phyloP scores from a whole-genome alignment of 2,113 vertebrate genomes.

The Petrocephalus zakoni region DNA sequence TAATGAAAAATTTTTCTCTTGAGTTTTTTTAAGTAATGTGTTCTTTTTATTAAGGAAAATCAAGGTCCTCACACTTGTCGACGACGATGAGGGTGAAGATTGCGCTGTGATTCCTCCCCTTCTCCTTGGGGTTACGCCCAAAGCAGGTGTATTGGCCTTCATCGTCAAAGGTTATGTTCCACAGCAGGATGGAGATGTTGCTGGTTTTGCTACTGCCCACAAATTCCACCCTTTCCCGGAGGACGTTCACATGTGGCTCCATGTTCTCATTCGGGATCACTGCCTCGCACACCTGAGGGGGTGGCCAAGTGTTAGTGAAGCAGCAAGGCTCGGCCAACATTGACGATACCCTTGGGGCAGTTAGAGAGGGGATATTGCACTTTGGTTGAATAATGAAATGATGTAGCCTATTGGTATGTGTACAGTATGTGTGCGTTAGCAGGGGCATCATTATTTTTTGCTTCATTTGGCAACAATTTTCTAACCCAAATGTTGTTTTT shows the following conservation, averaged over 20 bases:
- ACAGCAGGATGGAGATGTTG: slow-evolving; percentile 79
- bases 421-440: neutral
- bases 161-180: slow-evolving; percentile 79
- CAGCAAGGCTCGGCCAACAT: neutral
- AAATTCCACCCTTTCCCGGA: slow-evolving; percentile 64
- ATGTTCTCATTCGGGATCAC: slow-evolving; percentile 49
- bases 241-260: slow-evolving; percentile 40
- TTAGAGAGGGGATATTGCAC: neutral
- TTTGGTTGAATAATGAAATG: neutral
- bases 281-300: slow-evolving; percentile 62
- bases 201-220: slow-evolving; percentile 64
- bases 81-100: slow-evolving; percentile 77
- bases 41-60: slow-evolving; percentile 6
- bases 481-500: neutral
- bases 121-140: slow-evolving; percentile 84
- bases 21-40: neutral
- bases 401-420: neutral
- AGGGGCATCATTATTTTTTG: neutral
- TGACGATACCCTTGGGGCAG: neutral
- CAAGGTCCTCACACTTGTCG: slow-evolving; percentile 69
- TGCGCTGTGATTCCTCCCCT: slow-evolving; percentile 65
- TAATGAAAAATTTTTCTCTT: neutral
- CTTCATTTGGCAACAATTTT: neutral
- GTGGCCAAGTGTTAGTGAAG: slow-evolving; percentile 21
- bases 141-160: slow-evolving; percentile 79